phyloP scores from a whole-genome alignment of 2,113 vertebrate species.

The Sinocyclocheilus grahami region DNA sequence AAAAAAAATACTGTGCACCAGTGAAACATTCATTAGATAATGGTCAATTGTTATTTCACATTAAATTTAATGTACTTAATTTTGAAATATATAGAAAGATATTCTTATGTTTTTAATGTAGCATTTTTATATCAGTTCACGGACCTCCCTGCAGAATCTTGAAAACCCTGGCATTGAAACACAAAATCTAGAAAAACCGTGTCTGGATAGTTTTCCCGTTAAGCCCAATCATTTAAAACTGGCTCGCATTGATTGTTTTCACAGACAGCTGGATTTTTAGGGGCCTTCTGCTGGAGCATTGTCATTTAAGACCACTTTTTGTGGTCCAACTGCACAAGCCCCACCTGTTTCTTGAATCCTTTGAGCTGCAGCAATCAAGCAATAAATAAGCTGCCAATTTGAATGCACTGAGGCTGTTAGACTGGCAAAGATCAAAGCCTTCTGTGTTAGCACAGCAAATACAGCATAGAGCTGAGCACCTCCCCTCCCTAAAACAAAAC shows the following conservation, averaged over 20 bases:
- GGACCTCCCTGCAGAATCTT: background rate
- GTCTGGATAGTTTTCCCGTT: background rate
- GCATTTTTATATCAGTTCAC: background rate
- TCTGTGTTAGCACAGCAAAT: constrained; percentile 31
- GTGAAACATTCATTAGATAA: background rate
- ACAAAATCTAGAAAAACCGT: background rate
- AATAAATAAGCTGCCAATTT: constrained; percentile 42
- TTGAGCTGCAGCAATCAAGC: constrained; percentile 31
- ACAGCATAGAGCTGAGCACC: constrained; percentile 5
- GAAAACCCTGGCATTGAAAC: background rate
- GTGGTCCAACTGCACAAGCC: background rate
- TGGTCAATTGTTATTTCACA: background rate
- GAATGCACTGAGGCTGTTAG: constrained; percentile 29
- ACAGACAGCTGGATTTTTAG: constrained; percentile 11
- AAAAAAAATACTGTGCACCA: too few relatives aligned
- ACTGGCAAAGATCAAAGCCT: constrained; percentile 41
- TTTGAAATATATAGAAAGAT: background rate
- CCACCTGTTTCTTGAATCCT: constrained; percentile 33
- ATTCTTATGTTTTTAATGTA: background rate
- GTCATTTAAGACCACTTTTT: constrained; percentile 20
- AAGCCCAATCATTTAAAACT: background rate
- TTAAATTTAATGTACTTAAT: background rate
- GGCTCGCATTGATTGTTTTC: background rate
- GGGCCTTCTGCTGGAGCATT: background rate
- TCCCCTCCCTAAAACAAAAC: constrained; percentile 31